Percentiles rank a stretch among this genome's conserved stretches.
Evolutionary conservation across 2,888 invertebrate genomes (phyloP).

Genomic region (Catocala nupta): DNA sequence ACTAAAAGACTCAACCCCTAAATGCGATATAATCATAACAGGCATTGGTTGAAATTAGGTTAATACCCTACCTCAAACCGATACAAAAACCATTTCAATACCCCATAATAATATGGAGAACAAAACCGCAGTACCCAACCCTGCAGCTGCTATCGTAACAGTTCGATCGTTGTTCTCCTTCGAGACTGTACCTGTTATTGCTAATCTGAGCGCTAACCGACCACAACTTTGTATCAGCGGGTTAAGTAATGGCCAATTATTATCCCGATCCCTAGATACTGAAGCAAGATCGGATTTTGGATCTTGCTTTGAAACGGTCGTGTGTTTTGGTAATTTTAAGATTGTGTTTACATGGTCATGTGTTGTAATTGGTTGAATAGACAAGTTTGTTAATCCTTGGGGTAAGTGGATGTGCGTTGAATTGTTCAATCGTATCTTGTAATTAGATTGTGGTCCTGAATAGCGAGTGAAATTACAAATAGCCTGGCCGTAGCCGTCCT

Average conservation of each 20-base stretch:
- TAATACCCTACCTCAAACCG: background rate
- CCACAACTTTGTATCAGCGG: constrained; percentile 35
- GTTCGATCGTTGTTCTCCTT: constrained; percentile 21
- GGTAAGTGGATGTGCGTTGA: too few relatives aligned
- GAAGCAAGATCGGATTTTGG: constrained; percentile 12
- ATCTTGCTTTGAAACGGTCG: constrained; percentile 7
- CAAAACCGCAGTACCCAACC: constrained; percentile 25
- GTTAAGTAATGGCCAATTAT: constrained; percentile 44
- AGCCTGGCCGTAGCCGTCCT: too few relatives aligned
- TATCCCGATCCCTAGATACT: constrained; percentile 28
- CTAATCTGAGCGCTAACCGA: constrained; percentile 30
- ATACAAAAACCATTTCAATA: background rate
- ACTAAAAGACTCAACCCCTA: background rate
- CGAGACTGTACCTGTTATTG: constrained; percentile 45
- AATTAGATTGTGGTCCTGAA: too few relatives aligned
- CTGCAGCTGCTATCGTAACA: constrained; percentile 17
- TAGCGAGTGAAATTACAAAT: too few relatives aligned
- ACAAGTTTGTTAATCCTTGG: too few relatives aligned
- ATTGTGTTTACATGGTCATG: background rate
- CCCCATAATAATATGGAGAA: background rate
- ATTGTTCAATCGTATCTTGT: too few relatives aligned
- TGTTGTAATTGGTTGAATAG: too few relatives aligned
- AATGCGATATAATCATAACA: constrained; percentile 5
- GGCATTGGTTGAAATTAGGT: constrained; percentile 1
- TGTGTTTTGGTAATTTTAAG: background rate